phyloP scores from a whole-genome alignment of 2,113 vertebrate genomes.

The Platichthys stellatus region DNA sequence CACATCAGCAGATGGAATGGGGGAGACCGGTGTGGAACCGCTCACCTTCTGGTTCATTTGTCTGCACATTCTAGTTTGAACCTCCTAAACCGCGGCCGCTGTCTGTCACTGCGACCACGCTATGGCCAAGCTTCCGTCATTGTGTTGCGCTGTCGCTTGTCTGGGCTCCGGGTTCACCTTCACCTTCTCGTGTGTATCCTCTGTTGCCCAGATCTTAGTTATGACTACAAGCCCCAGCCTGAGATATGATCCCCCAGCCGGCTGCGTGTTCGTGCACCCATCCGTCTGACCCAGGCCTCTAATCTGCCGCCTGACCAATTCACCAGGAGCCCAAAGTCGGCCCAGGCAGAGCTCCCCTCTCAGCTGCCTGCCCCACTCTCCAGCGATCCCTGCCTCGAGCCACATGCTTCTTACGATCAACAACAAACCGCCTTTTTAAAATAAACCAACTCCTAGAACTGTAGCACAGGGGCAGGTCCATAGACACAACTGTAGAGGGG shows the following conservation, averaged over 20 bases:
- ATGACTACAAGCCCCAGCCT: neutral
- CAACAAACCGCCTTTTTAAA: neutral
- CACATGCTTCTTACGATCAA: neutral
- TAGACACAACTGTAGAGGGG: constrained; percentile 19
- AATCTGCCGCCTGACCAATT: neutral
- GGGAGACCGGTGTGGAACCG: no score
- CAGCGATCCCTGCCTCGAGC: no score
- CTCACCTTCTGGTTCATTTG: no score
- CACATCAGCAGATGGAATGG: no score
- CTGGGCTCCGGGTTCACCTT: neutral
- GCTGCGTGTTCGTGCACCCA: neutral
- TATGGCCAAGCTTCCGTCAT: no score
- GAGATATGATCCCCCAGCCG: neutral
- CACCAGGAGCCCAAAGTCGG: neutral
- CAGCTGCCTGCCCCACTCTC: no score
- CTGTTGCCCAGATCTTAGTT: neutral
- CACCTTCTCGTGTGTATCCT: neutral
- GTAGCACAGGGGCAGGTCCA: constrained; percentile 43
- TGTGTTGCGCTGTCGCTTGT: neutral
- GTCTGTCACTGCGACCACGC: neutral
- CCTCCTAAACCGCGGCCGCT: no score
- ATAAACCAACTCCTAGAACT: neutral
- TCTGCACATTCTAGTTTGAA: no score
- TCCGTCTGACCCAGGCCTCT: neutral
- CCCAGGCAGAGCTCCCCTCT: neutral